Percentiles rank a stretch among this genome's conserved stretches.
Conservation (phyloP, 2,888 invertebrate genomes). For the Spilarctia lutea region DNA sequence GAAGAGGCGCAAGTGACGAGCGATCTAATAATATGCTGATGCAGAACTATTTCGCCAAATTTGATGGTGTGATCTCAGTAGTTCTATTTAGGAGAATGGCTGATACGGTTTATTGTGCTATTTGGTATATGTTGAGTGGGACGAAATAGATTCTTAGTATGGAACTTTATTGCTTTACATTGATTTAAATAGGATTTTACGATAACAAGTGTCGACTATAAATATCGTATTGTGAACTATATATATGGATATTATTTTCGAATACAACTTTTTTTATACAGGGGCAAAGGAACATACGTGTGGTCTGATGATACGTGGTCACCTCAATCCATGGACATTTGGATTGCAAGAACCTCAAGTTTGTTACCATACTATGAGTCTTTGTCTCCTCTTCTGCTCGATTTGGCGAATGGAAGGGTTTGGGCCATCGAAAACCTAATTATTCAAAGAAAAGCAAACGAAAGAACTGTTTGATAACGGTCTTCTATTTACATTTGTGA, state of each 20-base stretch:
- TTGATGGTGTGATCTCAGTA: conserved; percentile 35
- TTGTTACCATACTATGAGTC: too few species aligned
- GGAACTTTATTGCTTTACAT: neutral
- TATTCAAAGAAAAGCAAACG: too few species aligned
- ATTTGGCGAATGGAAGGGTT: too few species aligned
- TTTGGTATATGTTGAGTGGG: conserved; percentile 15
- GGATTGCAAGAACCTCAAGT: too few species aligned
- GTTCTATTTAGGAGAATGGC: conserved; percentile 45
- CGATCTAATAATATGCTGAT: conserved; percentile 41
- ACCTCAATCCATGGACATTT: too few species aligned
- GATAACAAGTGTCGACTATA: neutral
- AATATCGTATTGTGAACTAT: neutral
- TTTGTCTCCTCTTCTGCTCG: too few species aligned
- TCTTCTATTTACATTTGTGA: too few species aligned
- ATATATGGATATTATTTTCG: neutral
- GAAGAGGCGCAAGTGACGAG: conserved; percentile 57
- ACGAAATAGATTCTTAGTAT: conserved; percentile 6
- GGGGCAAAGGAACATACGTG: too few species aligned
- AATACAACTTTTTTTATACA: neutral
- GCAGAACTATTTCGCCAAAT: conserved; percentile 45
- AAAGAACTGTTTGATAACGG: too few species aligned
- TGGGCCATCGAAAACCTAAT: too few species aligned
- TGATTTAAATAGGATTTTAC: neutral
- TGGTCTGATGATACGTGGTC: too few species aligned
- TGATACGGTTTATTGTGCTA: conserved; percentile 39